phyloP scores from a whole-genome alignment of 37 sponge, comb jelly and placozoan species.

The Ianthella basta region DNA sequence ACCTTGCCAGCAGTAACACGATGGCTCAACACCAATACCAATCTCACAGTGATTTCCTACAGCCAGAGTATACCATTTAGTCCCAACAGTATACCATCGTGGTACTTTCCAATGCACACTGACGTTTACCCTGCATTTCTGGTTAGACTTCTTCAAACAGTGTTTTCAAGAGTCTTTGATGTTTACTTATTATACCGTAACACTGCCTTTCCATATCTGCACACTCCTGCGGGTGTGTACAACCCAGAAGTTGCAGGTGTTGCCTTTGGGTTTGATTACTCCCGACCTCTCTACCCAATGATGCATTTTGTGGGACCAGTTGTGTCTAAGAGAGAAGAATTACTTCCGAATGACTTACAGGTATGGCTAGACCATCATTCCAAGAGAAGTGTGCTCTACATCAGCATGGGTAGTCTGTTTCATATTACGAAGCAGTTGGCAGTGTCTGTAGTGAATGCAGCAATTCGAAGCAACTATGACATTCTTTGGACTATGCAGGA shows the following conservation, averaged over 20 bases:
- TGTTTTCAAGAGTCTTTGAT: background rate
- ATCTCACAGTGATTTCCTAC: background rate
- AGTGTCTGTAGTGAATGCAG: background rate
- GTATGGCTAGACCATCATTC: conserved; percentile 25
- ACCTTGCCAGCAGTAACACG: background rate
- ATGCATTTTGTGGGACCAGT: conserved; percentile 35
- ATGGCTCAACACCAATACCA: conserved; percentile 6
- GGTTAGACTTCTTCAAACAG: background rate
- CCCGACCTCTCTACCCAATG: conserved; percentile 19
- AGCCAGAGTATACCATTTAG: background rate
- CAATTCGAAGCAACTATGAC: conserved; percentile 2
- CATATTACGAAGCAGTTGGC: background rate
- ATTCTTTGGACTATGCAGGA: conserved; percentile 22
- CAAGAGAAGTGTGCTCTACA: conserved; percentile 21
- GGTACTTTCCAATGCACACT: background rate
- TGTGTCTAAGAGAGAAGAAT: background rate
- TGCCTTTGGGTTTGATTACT: conserved; percentile 36
- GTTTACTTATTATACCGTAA: background rate
- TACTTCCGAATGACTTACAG: background rate
- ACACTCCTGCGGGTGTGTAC: background rate
- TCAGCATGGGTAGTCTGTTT: conserved; percentile 34
- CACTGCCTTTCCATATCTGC: background rate
- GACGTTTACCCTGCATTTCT: background rate
- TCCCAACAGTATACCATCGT: background rate
- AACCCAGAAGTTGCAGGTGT: background rate